Evolutionary conservation across 2,797 vertebrate genomes (phyloP).

Genomic region (Naso thynnoides): DNA sequence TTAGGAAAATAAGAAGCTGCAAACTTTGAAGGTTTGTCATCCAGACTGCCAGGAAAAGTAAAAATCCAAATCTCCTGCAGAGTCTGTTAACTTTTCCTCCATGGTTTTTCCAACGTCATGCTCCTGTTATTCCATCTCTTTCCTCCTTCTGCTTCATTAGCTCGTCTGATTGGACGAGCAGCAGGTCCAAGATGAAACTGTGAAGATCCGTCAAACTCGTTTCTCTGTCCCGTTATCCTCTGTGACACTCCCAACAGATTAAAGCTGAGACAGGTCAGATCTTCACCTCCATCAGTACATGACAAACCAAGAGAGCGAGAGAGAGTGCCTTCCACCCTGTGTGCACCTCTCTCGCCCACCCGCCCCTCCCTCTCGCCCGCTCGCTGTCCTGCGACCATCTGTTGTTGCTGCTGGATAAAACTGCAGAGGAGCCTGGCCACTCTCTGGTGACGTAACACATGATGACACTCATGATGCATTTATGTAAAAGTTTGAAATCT

Average conservation of each 20-base stretch:
- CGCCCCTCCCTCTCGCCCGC: slow-evolving; percentile 18
- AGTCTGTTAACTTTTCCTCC: background rate
- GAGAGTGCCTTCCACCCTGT: slow-evolving; percentile 14
- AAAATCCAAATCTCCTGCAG: background rate
- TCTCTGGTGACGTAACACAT: slow-evolving; percentile 52
- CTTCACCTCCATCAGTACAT: slow-evolving; percentile 47
- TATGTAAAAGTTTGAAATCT: background rate
- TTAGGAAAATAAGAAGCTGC: too few species aligned
- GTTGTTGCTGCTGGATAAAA: slow-evolving; percentile 61
- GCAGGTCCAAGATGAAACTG: background rate
- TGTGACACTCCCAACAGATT: slow-evolving; percentile 35
- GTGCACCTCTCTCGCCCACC: slow-evolving; percentile 29
- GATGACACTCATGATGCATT: background rate
- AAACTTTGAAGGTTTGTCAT: background rate
- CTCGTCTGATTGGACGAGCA: slow-evolving; percentile 22
- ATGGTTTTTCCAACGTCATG: background rate
- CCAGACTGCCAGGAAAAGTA: background rate
- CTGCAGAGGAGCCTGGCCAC: background rate
- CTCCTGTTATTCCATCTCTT: too few species aligned
- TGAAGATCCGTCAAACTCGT: background rate
- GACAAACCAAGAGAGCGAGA: background rate
- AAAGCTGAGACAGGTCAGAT: slow-evolving; percentile 34
- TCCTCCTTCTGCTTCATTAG: background rate
- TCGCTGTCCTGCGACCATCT: slow-evolving; percentile 72
- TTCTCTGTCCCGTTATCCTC: slow-evolving; percentile 4